Evolutionary conservation across 2,888 invertebrate species (phyloP), one percentile per base, ranked within the genome.

Genomic region (Pseudoips prasinana): DNA sequence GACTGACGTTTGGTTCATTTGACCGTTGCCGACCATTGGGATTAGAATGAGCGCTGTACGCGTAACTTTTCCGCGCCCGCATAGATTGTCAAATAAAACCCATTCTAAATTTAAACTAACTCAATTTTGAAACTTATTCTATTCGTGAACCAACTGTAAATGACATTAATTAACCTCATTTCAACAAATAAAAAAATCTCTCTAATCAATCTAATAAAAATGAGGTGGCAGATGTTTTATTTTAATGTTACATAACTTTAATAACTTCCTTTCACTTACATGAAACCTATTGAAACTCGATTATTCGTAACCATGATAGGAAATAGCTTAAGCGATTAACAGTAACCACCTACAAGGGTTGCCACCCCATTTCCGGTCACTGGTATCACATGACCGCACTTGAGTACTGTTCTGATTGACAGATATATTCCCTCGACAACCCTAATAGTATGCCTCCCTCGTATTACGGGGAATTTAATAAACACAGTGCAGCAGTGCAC

Each of bases 401-500:
- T 36, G 49, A 64, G 59, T 61, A 59, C 50, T 52, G 61, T 53
- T 60, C 63, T 76, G 83, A 81, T 79, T 78, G 83, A 82, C 83
- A 70, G 74, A 59, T 65, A 58, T 68, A 72, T 71, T 76, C 78
- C 78, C 75, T 68, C 64, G 68, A 65, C 74, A 73, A 65, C 74
- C 76, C 73, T 77, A 79, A 76, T 75, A 64, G 71, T 69, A 65
- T 59, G 65, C 69, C 70, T 64, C 71, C 76, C 77, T 69, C 70
- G 52, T 69, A 73, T 76, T 75, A 76, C 59, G 61, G 62, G 60
- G 69, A 73, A 82, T 81, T 82, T 76, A 82, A 82, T 82, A 81
- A 78, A 78, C 80, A 75, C 64, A 59, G 59, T 58, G 56, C 62
- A 42, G 56, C 57, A 65, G 61, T 56, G 58, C 61, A 66, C 49